phyloP scores from a whole-genome alignment of 30 jellyfish, hydroid and myxozoan genomes.

The Pseudorhiza aurosa region DNA sequence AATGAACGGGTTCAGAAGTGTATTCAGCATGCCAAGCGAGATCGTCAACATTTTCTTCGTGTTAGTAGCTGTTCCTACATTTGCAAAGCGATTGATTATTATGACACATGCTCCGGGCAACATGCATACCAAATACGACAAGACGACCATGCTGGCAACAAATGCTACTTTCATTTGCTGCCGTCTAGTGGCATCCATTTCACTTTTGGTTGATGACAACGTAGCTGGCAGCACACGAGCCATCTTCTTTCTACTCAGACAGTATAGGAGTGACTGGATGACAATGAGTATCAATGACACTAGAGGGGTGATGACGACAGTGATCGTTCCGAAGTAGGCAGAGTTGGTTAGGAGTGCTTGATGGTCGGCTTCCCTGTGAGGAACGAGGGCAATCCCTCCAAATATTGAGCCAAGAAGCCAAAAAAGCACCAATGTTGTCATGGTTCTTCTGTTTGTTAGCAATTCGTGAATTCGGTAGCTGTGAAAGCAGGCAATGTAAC shows the following conservation, averaged over 20 bases:
- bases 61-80: neutral
- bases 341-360: neutral
- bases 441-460: constrained; percentile 1
- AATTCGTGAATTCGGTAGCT: constrained; percentile 6
- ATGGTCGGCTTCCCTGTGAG: too few relatives aligned
- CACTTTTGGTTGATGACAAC: neutral
- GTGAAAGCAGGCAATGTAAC: constrained; percentile 28
- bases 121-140: neutral
- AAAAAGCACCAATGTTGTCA: neutral
- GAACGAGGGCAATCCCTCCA: neutral
- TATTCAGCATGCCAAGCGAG: neutral
- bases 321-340: neutral
- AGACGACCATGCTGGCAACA: neutral
- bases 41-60: neutral
- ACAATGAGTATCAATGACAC: neutral
- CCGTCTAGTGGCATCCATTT: neutral
- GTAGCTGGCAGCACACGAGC: neutral
- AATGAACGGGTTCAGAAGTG: neutral
- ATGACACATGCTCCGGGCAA: neutral
- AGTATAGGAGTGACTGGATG: neutral
- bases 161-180: constrained; percentile 3
- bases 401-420: neutral
- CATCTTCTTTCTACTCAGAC: constrained; percentile 1
- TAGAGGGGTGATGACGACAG: neutral
- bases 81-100: neutral